Conservation (phyloP, 2,113 vertebrate genomes). For the Cariama cristata region DNA sequence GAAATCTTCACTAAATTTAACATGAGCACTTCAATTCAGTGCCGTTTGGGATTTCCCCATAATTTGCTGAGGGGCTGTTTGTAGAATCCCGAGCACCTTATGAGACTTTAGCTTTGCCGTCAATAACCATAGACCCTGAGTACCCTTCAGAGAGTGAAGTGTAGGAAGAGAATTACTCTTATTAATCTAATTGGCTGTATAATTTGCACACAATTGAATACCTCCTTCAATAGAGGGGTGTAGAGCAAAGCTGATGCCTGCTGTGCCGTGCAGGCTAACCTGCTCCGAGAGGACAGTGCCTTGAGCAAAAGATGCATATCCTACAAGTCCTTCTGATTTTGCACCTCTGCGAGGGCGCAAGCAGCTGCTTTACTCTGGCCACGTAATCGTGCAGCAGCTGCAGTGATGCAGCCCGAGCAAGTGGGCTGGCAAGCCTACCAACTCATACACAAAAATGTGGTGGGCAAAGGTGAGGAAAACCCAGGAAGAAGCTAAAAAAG, state of each 20-base stretch:
- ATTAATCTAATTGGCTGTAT: not conserved
- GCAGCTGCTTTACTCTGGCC: not conserved
- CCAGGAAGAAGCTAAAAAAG: not conserved
- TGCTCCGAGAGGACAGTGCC: not conserved
- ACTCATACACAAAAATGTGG: not conserved
- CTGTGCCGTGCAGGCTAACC: not conserved
- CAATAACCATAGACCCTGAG: not conserved
- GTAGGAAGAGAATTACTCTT: not conserved
- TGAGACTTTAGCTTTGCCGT: not conserved
- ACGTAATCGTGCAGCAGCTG: not conserved
- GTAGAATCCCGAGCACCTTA: not conserved
- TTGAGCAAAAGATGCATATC: not conserved
- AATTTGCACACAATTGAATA: not conserved
- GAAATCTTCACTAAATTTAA: not conserved
- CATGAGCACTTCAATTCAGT: not conserved
- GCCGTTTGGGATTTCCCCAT: not conserved
- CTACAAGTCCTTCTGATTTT: not conserved
- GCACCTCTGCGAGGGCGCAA: accelerated
- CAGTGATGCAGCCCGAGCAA: not conserved
- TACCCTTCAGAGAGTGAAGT: not conserved
- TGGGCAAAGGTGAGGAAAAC: not conserved
- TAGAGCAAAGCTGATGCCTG: not conserved
- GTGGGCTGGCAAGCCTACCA: not conserved
- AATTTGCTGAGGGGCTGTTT: not conserved
- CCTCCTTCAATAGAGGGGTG: not conserved